A percentile compares a stretch with the other conserved stretches of the same genome.
These are phyloP conservation scores for Squalus acanthias DNA, from an alignment of 2,797 vertebrate species.

Conservation along the genomic window DNA sequence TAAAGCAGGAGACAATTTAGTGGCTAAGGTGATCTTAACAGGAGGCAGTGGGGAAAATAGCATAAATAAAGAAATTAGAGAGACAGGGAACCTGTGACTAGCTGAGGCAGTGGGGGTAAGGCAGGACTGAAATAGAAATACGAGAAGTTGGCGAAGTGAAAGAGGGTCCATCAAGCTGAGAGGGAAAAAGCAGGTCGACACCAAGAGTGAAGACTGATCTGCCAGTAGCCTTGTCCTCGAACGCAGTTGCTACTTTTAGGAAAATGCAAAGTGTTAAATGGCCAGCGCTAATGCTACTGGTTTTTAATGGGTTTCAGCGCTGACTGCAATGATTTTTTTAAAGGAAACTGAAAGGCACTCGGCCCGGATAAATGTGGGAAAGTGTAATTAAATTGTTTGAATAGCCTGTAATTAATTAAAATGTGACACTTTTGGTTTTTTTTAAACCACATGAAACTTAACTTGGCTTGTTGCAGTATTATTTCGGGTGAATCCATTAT, in stretches of 20 bases:
- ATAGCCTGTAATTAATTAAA: neutral
- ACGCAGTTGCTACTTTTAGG: neutral
- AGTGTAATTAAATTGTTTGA: neutral
- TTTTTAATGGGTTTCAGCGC: too few species aligned
- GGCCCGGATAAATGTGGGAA: neutral
- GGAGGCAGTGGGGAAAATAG: neutral
- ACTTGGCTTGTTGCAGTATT: neutral
- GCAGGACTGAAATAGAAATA: neutral
- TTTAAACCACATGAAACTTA: neutral
- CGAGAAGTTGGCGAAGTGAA: neutral
- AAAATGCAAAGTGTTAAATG: neutral
- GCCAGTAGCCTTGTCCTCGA: neutral
- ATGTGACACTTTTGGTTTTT: neutral
- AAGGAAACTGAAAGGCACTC: too few species aligned
- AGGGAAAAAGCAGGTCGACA: neutral
- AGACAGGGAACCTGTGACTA: neutral
- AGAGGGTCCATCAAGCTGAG: neutral
- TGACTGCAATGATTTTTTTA: too few species aligned
- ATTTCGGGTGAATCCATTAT: neutral
- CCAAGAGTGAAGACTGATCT: neutral
- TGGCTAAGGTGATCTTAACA: neutral
- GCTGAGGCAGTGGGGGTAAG: neutral
- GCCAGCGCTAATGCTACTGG: too few species aligned
- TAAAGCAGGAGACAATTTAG: too few species aligned
- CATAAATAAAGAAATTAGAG: neutral